Conservation (phyloP, 2,888 invertebrate species). For the Nomada goodeniana region DNA sequence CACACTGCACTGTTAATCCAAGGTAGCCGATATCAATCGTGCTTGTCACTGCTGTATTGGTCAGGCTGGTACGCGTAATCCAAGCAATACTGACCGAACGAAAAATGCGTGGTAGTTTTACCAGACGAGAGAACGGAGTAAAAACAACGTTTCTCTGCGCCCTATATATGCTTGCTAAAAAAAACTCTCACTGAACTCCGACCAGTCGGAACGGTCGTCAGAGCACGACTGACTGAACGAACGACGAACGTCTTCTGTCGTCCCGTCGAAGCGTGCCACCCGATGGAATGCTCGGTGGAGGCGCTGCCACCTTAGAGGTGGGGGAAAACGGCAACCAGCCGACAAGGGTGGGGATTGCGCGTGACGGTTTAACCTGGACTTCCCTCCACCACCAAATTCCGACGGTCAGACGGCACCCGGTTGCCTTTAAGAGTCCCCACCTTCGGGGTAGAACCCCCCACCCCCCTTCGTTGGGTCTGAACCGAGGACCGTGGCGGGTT, state of each 20-base stretch:
- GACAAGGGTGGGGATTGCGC: constrained; percentile 77
- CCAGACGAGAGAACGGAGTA: constrained; percentile 10
- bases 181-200: constrained; percentile 55
- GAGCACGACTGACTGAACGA: constrained; percentile 81
- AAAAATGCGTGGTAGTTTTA: not conserved
- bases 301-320: constrained; percentile 65
- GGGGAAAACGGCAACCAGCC: constrained; percentile 64
- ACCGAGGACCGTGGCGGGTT: constrained; percentile 47
- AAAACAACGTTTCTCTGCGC: constrained; percentile 23
- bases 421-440: constrained; percentile 73
- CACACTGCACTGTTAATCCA: constrained; percentile 71
- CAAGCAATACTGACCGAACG: constrained; percentile 10
- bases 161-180: constrained; percentile 24
- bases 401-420: constrained; percentile 77
- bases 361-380: constrained; percentile 81
- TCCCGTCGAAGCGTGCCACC: constrained; percentile 78
- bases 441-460: constrained; percentile 19
- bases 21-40: not conserved
- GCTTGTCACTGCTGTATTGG: not conserved
- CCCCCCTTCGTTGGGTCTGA: not conserved
- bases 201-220: constrained; percentile 79
- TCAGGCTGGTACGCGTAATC: constrained; percentile 15
- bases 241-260: constrained; percentile 79
- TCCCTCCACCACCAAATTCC: constrained; percentile 81
- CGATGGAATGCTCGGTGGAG: constrained; percentile 78